These are phyloP conservation scores for Oophaga sylvatica DNA, from an alignment of 2,797 vertebrate genomes.

Conservation along the genomic window DNA sequence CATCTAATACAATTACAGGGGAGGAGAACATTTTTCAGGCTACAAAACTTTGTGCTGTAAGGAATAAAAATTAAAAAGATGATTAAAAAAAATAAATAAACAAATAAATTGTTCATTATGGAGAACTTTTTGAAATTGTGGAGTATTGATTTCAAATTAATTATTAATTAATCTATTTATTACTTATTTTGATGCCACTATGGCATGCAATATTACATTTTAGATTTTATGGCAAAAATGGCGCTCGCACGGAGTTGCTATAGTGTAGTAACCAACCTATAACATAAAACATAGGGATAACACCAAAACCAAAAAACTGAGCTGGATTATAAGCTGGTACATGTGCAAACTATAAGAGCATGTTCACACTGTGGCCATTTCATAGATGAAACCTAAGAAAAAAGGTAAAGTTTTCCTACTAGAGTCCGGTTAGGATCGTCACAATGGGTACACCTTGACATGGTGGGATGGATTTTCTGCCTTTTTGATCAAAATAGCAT, in stretches of 20 bases:
- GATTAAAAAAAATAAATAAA: neutral
- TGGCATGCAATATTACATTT: neutral
- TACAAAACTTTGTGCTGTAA: conserved; percentile 13
- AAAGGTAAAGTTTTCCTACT: too few relatives aligned
- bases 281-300: neutral
- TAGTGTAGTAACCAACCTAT: neutral
- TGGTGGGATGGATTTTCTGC: too few relatives aligned
- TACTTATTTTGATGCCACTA: neutral
- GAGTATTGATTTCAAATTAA: neutral
- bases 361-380: too few relatives aligned
- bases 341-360: too few relatives aligned
- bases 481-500: too few relatives aligned
- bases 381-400: too few relatives aligned
- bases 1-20: conserved; percentile 25
- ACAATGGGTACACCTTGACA: too few relatives aligned
- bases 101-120: neutral
- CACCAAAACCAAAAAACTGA: neutral
- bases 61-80: neutral
- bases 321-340: too few relatives aligned
- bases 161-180: neutral
- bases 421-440: too few relatives aligned
- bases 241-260: neutral
- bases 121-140: too few relatives aligned
- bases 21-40: neutral
- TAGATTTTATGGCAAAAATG: neutral